phyloP scores from a whole-genome alignment of 2,888 invertebrate species.

The Heliconius ethilla region DNA sequence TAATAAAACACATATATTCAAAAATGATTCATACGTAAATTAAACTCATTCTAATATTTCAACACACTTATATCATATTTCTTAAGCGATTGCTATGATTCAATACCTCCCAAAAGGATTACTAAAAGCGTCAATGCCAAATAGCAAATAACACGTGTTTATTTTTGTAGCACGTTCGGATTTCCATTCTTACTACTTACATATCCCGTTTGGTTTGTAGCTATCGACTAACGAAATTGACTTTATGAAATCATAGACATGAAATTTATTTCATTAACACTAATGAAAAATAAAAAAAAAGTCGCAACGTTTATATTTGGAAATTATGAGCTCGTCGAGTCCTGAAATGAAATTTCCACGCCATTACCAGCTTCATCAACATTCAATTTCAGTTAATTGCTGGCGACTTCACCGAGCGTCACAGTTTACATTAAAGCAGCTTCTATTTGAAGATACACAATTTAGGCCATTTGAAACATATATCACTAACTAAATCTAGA shows the following conservation, averaged over 20 bases:
- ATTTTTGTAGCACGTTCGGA: constrained; percentile 40
- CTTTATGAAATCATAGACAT: constrained; percentile 14
- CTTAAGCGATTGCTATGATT: constrained; percentile 34
- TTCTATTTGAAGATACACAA: constrained; percentile 58
- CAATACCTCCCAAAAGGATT: constrained; percentile 39
- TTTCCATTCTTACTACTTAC: constrained; percentile 28
- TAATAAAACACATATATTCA: neutral
- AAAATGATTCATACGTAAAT: neutral
- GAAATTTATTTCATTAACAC: constrained; percentile 1
- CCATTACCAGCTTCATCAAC: constrained; percentile 58
- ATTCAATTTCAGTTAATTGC: constrained; percentile 73
- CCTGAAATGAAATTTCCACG: constrained; percentile 57
- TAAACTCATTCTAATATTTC: neutral
- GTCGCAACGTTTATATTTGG: constrained; percentile 49
- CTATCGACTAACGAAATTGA: neutral
- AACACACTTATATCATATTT: constrained; percentile 5
- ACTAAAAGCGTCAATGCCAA: constrained; percentile 46
- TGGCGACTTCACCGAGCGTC: constrained; percentile 53
- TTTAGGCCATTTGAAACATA: constrained; percentile 50
- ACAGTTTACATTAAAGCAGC: constrained; percentile 46
- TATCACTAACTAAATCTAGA: constrained; percentile 52
- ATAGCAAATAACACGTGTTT: constrained; percentile 44
- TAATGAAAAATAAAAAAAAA: neutral
- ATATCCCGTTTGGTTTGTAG: constrained; percentile 25
- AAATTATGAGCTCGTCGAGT: constrained; percentile 50